These are phyloP conservation scores for Parotocinclus haroldoi DNA, from an alignment of 2,797 vertebrate species.

Conservation along the genomic window DNA sequence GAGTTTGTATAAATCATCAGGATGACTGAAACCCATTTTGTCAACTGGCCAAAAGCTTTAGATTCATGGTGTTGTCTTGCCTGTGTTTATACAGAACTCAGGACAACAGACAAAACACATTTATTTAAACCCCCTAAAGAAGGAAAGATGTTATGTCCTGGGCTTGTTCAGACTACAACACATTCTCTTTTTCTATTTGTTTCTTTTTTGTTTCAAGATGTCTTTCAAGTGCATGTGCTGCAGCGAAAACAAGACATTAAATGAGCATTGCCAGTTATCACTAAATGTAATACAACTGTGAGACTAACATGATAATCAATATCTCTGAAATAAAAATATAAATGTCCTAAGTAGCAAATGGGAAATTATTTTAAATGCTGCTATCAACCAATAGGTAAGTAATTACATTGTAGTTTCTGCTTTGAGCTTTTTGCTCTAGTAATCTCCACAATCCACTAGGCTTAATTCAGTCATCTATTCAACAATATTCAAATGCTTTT, in stretches of 20 bases:
- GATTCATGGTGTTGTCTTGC: constrained; percentile 51
- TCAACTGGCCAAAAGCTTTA: constrained; percentile 45
- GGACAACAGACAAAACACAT: neutral
- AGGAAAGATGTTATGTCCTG: neutral
- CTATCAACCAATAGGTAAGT: constrained; percentile 49
- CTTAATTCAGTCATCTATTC: constrained; percentile 79
- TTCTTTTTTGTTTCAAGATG: neutral
- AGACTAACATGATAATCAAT: no score
- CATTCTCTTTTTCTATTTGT: neutral
- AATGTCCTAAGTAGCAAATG: no score
- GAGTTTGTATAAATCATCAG: constrained; percentile 74
- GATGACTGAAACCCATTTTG: constrained; percentile 42
- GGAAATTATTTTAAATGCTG: no score
- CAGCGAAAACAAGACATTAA: no score
- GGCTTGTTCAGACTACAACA: neutral
- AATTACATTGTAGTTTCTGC: constrained; percentile 71
- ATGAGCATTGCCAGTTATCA: no score
- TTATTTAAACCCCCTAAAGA: no score
- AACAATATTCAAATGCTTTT: constrained; percentile 76
- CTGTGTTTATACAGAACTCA: constrained; percentile 54
- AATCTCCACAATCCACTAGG: constrained; percentile 73
- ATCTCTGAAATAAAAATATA: no score
- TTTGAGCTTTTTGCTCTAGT: constrained; percentile 59
- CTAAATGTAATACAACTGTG: no score
- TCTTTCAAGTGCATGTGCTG: neutral